phyloP scores from a whole-genome alignment of 1,140 invertebrate genomes.

The Macrostomum lignano region DNA sequence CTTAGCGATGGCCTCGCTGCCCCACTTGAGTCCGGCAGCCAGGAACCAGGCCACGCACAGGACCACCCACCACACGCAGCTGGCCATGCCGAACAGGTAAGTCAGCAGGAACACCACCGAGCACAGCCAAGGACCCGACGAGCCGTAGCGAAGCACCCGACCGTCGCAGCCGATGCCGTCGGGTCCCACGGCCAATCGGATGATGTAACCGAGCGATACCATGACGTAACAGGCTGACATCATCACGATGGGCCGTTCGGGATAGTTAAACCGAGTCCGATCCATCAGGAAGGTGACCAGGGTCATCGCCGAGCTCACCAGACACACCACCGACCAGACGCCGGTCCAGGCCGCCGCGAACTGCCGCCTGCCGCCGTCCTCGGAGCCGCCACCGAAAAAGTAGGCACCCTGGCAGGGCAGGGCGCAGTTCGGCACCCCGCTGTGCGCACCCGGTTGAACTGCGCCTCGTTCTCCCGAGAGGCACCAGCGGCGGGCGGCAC shows the following conservation, averaged over 20 bases:
- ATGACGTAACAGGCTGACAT: slow-evolving; percentile 80
- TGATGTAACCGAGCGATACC: slow-evolving; percentile 64
- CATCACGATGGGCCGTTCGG: slow-evolving; percentile 87
- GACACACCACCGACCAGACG: slow-evolving; percentile 63
- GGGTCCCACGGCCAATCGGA: slow-evolving; percentile 46
- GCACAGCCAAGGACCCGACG: slow-evolving; percentile 55
- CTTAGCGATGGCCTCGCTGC: slow-evolving; percentile 86
- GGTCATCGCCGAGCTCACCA: slow-evolving; percentile 43
- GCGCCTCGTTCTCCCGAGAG: too few species aligned
- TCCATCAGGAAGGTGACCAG: slow-evolving; percentile 31
- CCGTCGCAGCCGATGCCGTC: slow-evolving; percentile 57
- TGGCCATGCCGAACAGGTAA: slow-evolving; percentile 92
- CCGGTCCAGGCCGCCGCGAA: slow-evolving; percentile 70
- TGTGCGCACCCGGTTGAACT: too few species aligned
- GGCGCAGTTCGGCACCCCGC: too few species aligned
- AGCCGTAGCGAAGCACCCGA: slow-evolving; percentile 10
- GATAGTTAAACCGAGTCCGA: slow-evolving; percentile 64
- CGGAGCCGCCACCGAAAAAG: too few species aligned
- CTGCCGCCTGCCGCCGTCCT: too few species aligned
- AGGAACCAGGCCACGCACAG: slow-evolving; percentile 89
- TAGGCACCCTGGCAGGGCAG: too few species aligned
- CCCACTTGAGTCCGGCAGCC: slow-evolving; percentile 91
- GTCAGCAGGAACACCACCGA: slow-evolving; percentile 84
- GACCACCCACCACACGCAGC: slow-evolving; percentile 91
- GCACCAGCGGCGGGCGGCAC: too few species aligned